Evolutionary conservation across 1,140 invertebrate species (phyloP), one percentile per base, ranked within the genome.

Genomic region (Andricus grossulariae): DNA sequence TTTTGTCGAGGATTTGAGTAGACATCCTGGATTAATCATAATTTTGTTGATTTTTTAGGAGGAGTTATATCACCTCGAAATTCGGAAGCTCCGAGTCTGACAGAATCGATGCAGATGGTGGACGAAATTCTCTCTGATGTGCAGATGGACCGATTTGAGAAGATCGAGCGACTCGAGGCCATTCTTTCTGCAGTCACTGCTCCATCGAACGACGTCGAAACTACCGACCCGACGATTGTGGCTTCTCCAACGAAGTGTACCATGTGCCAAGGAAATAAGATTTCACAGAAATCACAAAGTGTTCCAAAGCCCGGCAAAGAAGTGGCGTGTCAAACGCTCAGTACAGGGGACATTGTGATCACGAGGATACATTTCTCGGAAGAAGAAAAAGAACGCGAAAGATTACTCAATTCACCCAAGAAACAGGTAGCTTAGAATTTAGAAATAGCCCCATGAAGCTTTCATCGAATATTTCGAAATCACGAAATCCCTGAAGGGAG

Each of bases 321-420:
- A 80, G 90, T 94, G 32, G 93, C 93, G 32, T 95, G 95, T 74
- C 97, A 98, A 89, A 98, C 97, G 2, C 90, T 97, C 16, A 97
- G 96, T 85, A 98, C 97, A n/a, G 97, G 97, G 72, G 97, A 98
- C 89, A 97, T 98, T 87, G 97, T 97, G 32, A 97, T 98, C 80
- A 98, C 97, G 66, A 96, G 96, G 91, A 96, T 98, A 82, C 97
- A 94, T 90, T 96, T 96, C 89, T 94, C 94, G 70, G 95, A 96
- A 78, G 91, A 90, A 55, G 90, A 91, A 71, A 90, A 91, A 70
- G 90, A 91, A 78, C 87, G 87, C 52, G 87, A 89, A 79, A 87
- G 87, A 82, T 82, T 89, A 81, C 73, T 88, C 25, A 90, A 89
- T 83, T 87, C 90, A 78, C 87, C 88, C 80, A 90, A 91, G 83